Base-by-base conservation (phyloP, 2,797 vertebrate genomes). In the Pogoniulus pusillus region DNA sequence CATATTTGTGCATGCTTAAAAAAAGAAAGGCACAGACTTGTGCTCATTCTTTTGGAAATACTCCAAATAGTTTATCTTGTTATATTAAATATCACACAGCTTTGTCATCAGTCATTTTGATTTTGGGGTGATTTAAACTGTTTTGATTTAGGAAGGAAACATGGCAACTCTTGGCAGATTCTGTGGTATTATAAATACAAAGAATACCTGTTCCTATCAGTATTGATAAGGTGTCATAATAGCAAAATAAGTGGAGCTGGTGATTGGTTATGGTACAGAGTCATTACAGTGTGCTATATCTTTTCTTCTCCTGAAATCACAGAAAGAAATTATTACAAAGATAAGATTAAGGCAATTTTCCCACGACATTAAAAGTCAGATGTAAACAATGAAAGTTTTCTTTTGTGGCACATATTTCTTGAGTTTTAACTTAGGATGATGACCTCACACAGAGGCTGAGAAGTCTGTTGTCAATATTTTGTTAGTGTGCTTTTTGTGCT, bases 1-100 rank as follows among this genome's bases (percentile, higher is more conserved):
- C 82, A 16, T 62, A 34, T 68, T 85, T 82, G 27, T 92, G 92
- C 92, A 91, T 95, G 93, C 89, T 91, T 47, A 43, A 75, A 82
- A 89, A 60, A 72, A 59, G 49, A 37, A 66, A 70, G 47, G 57
- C 51, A 34, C 20, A 30, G 22, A 32, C 13, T 76, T 88, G 16
- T 92, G 54, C 19, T 1, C 43, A 22, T 88, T 83, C 16, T 77
- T 82, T 43, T 4, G 7, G 65, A 72, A 85, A 64, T 64, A 51
- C 34, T 83, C 27, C 30, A 75, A 78, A 66, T 75, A 0, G n/a
- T 82, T 39, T 80, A 64, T 27, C 8, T 71, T 78, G 29, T 64
- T 88, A 19, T 32, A 35, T 77, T 77, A 74, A 47, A 12, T 86
- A 89, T 70, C 37, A 49, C 72, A 43, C 32, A 27, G 12, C 82